Base-by-base conservation (phyloP, 2,113 vertebrate genomes). In the Lampris megalopsis region DNA sequence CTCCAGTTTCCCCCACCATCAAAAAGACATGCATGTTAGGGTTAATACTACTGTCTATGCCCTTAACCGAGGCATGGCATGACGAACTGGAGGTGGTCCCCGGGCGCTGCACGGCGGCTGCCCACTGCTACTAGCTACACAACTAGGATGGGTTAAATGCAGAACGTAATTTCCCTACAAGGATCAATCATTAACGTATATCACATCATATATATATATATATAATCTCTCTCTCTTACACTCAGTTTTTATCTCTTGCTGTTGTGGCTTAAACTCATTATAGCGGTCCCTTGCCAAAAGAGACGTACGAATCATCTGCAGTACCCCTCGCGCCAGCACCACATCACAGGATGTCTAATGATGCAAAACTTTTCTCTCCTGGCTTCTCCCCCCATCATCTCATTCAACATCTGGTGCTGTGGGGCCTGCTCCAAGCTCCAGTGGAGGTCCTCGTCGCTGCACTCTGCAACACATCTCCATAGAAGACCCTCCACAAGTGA, bases 311-410 rank as follows among this genome's bases (percentile, higher is more conserved):
- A 67, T 81, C 87, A 56, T 86, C 63, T 73, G 82, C 59, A 63
- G 58, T 61, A 77, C 63, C 89, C 84, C 78, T 71, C 77, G 49
- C 66, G 2, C 76, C 76, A 68, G 82, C 24, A 24, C 87, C 90
- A 90, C 91, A 89, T 90, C 89, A 90, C 81, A 86, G 89, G 57
- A 41, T 70, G 82, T 84, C 60, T 72, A 89, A 89, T 83, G 86
- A 76, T 81, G 88, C 79, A 53, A 79, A 2, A 71, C 65, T 61
- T 24, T 24, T 64, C 36, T 65, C 72, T 52, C 50, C 37, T 11
- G 71, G 73, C 71, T 75, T 78, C 61, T 61, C 68, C 70, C 61
- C 13, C 68, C 75, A 37, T 77, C 84, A 9, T 59, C 81, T 80
- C 67, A 13, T 73, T 61, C 69, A 89, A 92, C 91, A 90, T 91